A percentile compares a stretch with the other conserved stretches of the same genome.
These are phyloP conservation scores for Cettia cetti DNA, from an alignment of 2,113 vertebrate genomes.

Conservation along the genomic window DNA sequence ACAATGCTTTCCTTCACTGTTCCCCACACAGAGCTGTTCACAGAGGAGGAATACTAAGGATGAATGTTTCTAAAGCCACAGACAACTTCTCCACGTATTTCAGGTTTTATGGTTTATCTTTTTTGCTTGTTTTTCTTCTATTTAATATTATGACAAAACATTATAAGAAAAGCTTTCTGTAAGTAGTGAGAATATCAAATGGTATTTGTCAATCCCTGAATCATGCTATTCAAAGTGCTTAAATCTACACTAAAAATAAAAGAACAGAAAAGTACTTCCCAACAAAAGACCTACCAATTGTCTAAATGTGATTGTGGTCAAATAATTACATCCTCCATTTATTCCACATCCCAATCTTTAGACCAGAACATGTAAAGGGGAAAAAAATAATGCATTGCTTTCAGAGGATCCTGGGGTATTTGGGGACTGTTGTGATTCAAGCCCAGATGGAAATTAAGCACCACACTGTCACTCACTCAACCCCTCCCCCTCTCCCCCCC, in stretches of 20 bases:
- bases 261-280: conserved; percentile 63
- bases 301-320: conserved; percentile 52
- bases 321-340: conserved; percentile 52
- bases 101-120: neutral
- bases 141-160: conserved; percentile 65
- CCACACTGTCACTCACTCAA: neutral
- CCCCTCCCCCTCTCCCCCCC: neutral
- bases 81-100: conserved; percentile 53
- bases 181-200: conserved; percentile 73
- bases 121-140: neutral
- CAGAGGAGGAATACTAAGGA: conserved; percentile 56
- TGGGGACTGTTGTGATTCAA: neutral
- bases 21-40: conserved; percentile 63
- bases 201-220: conserved; percentile 76
- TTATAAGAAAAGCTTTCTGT: conserved; percentile 59
- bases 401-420: conserved; percentile 36
- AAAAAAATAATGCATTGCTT: conserved; percentile 30
- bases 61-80: conserved; percentile 62
- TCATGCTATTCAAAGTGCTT: conserved; percentile 82
- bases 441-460: neutral
- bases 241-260: conserved; percentile 73
- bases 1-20: conserved; percentile 58
- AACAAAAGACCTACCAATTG: conserved; percentile 55
- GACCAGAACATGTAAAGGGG: neutral
- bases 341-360: conserved; percentile 58